phyloP scores from a whole-genome alignment of 1,140 invertebrate species.

The Listronotus bonariensis region DNA sequence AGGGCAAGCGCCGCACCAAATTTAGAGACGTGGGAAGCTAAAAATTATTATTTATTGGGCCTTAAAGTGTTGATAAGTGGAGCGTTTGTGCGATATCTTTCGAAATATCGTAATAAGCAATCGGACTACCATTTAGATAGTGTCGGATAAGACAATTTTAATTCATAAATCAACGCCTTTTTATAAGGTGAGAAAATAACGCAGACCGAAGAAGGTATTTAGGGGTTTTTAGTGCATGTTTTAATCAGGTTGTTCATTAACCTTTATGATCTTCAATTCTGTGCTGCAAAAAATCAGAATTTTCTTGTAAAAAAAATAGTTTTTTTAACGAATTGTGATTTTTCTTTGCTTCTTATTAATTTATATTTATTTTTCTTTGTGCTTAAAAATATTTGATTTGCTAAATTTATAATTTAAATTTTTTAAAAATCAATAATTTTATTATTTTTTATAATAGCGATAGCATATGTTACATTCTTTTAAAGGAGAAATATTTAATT shows the following conservation, averaged over 20 bases:
- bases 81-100: slow-evolving; percentile 40
- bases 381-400: too few relatives aligned
- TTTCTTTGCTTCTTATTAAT: too few relatives aligned
- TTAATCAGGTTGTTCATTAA: slow-evolving; percentile 1
- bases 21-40: slow-evolving; percentile 13
- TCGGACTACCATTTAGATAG: slow-evolving; percentile 43
- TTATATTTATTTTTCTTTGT: too few relatives aligned
- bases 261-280: too few relatives aligned
- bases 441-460: too few relatives aligned
- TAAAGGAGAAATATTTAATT: too few relatives aligned
- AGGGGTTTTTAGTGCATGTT: not conserved
- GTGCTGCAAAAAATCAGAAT: too few relatives aligned
- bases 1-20: slow-evolving; percentile 11
- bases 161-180: slow-evolving; percentile 41
- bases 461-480: too few relatives aligned
- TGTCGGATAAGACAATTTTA: slow-evolving; percentile 39
- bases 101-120: slow-evolving; percentile 43
- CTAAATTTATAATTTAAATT: too few relatives aligned
- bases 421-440: too few relatives aligned
- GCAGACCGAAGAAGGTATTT: slow-evolving; percentile 5
- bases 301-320: too few relatives aligned
- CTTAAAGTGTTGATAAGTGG: slow-evolving; percentile 44
- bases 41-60: slow-evolving; percentile 40
- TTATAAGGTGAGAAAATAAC: slow-evolving; percentile 38
- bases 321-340: too few relatives aligned